Percentiles rank a stretch among this genome's conserved stretches.
phyloP scores from a whole-genome alignment of 2,113 vertebrate genomes.

The Lota lota region DNA sequence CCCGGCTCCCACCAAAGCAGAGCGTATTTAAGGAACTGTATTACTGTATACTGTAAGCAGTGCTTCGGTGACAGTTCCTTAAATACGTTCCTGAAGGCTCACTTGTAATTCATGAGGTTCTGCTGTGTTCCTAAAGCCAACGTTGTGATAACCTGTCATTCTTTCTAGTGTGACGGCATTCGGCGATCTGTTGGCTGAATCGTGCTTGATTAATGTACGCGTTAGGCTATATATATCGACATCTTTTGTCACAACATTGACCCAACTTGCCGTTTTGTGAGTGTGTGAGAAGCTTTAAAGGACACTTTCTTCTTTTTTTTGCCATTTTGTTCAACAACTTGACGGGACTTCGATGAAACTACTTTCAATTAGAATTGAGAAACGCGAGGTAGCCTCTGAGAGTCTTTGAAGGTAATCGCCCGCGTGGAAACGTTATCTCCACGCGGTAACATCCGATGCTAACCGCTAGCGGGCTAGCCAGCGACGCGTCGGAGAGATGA shows the following conservation, averaged over 20 bases:
- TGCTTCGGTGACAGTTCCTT: too few relatives aligned
- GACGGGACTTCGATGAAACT: constrained; percentile 51
- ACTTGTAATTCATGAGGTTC: too few relatives aligned
- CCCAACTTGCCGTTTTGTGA: background rate
- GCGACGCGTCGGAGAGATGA: constrained; percentile 55
- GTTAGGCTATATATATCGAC: too few relatives aligned
- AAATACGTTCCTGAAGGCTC: too few relatives aligned
- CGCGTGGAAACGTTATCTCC: constrained; percentile 74
- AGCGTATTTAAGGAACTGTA: too few relatives aligned
- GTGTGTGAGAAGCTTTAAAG: constrained; percentile 15
- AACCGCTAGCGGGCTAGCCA: constrained; percentile 59
- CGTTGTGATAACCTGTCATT: too few relatives aligned
- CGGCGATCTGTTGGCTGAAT: too few relatives aligned
- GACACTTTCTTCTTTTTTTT: constrained; percentile 46
- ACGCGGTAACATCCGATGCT: constrained; percentile 61
- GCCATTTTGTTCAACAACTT: constrained; percentile 50
- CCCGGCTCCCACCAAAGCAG: too few relatives aligned
- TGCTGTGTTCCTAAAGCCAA: too few relatives aligned
- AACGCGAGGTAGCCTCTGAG: constrained; percentile 55
- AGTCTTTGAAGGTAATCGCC: constrained; percentile 67
- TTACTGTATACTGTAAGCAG: too few relatives aligned
- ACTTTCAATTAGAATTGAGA: constrained; percentile 52
- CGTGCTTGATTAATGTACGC: too few relatives aligned
- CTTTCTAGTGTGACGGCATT: too few relatives aligned
- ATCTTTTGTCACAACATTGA: background rate